These are phyloP conservation scores for Agrypnia vestita DNA, from an alignment of 1,140 invertebrate genomes.

Conservation along the genomic window DNA sequence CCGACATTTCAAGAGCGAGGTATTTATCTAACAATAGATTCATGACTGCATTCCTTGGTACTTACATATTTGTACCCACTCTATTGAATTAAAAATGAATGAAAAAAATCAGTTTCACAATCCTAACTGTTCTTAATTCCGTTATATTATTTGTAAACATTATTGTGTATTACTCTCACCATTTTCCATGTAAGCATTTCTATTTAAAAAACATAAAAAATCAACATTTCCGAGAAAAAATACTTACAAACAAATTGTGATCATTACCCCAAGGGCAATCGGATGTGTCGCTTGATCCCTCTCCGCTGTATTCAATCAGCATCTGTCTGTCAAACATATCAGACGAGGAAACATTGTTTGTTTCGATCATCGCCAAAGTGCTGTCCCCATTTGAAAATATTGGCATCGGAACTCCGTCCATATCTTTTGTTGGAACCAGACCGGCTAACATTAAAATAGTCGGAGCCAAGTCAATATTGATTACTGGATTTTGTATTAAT, in stretches of 20 bases:
- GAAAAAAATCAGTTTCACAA: too few relatives aligned
- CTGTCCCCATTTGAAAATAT: slow-evolving; percentile 60
- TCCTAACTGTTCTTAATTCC: too few relatives aligned
- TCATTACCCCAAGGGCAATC: slow-evolving; percentile 75
- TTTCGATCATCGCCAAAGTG: slow-evolving; percentile 28
- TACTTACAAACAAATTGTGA: slow-evolving; percentile 75
- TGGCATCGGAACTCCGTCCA: slow-evolving; percentile 80
- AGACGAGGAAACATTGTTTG: slow-evolving; percentile 26
- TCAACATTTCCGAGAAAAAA: too few relatives aligned
- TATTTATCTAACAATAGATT: too few relatives aligned
- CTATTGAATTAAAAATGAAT: too few relatives aligned
- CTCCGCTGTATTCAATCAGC: slow-evolving; percentile 87
- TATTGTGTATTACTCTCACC: too few relatives aligned
- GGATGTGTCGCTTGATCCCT: slow-evolving; percentile 73
- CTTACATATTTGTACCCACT: too few relatives aligned
- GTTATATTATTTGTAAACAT: too few relatives aligned
- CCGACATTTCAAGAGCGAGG: too few relatives aligned
- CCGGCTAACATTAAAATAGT: slow-evolving; percentile 84
- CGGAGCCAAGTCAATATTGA: slow-evolving; percentile 87
- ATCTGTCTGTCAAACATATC: slow-evolving; percentile 71
- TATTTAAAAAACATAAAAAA: too few relatives aligned
- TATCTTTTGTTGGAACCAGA: slow-evolving; percentile 69
- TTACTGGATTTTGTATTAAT: slow-evolving; percentile 74
- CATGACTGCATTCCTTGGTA: too few relatives aligned
- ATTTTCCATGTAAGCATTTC: too few relatives aligned